Conservation (phyloP, 2,113 vertebrate species). For the Gavialis gangeticus region DNA sequence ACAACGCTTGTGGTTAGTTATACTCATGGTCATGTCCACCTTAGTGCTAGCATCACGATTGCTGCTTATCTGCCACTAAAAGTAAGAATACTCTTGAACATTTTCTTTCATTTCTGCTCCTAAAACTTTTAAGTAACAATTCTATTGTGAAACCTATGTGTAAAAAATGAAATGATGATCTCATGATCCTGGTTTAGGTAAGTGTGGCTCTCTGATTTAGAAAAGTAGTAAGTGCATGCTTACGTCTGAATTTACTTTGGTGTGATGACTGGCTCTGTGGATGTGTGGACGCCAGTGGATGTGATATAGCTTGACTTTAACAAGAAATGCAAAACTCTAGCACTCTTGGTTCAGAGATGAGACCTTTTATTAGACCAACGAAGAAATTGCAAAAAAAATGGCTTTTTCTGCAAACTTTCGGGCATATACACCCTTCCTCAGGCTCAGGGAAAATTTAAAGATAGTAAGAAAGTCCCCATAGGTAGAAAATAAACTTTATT, state of each 20-base stretch:
- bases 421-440: too few species aligned
- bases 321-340: too few species aligned
- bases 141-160: neutral
- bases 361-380: too few species aligned
- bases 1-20: conserved; percentile 89
- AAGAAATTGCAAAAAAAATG: too few species aligned
- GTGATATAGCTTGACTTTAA: too few species aligned
- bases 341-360: too few species aligned
- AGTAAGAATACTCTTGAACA: conserved; percentile 77
- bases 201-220: neutral
- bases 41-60: conserved; percentile 89
- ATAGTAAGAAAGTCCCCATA: too few species aligned
- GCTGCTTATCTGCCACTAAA: conserved; percentile 88
- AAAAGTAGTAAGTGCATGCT: neutral
- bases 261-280: too few species aligned
- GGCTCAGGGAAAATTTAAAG: too few species aligned
- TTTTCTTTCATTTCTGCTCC: neutral
- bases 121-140: neutral
- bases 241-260: neutral
- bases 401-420: too few species aligned
- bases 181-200: neutral
- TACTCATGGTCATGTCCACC: conserved; percentile 82
- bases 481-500: too few species aligned
- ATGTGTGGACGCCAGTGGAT: too few species aligned
- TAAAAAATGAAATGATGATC: rapidly evolving